phyloP scores from a whole-genome alignment of 2,113 vertebrate genomes.

The Pandion haliaetus region DNA sequence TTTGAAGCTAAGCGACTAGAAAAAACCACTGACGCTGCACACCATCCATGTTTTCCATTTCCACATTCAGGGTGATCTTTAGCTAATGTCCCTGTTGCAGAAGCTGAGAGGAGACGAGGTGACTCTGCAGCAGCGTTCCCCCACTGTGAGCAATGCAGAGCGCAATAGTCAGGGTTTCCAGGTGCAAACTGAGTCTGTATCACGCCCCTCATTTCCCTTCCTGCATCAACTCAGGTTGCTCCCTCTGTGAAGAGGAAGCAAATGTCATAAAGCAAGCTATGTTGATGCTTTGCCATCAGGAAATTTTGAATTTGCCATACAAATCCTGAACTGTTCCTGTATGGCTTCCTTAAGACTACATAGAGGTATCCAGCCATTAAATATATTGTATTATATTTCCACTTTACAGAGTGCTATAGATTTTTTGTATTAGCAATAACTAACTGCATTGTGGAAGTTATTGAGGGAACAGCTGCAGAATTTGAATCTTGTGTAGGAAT shows the following conservation, averaged over 20 bases:
- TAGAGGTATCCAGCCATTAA: not conserved
- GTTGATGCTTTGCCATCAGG: not conserved
- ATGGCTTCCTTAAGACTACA: not conserved
- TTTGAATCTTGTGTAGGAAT: constrained; percentile 24
- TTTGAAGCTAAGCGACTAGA: not conserved
- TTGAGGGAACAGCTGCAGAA: constrained; percentile 46
- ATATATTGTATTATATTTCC: not conserved
- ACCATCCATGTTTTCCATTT: not conserved
- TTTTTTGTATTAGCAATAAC: constrained; percentile 50
- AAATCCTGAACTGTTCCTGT: not conserved
- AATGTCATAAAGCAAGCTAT: not conserved
- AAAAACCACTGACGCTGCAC: not conserved
- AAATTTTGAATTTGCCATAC: not conserved
- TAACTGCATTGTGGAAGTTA: constrained; percentile 37
- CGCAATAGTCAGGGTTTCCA: not conserved
- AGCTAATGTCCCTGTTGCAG: not conserved
- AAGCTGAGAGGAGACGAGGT: not conserved
- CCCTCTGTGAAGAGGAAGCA: not conserved
- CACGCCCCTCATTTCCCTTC: not conserved
- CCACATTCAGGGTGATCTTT: not conserved
- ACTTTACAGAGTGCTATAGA: not conserved
- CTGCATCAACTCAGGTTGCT: not conserved
- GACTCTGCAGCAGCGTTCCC: not conserved
- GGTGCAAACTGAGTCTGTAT: not conserved
- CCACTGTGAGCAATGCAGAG: rapidly evolving